Percentiles rank a stretch among this genome's conserved stretches.
These are phyloP conservation scores for Pollenia labialis DNA, from an alignment of 2,888 invertebrate genomes.

Conservation along the genomic window DNA sequence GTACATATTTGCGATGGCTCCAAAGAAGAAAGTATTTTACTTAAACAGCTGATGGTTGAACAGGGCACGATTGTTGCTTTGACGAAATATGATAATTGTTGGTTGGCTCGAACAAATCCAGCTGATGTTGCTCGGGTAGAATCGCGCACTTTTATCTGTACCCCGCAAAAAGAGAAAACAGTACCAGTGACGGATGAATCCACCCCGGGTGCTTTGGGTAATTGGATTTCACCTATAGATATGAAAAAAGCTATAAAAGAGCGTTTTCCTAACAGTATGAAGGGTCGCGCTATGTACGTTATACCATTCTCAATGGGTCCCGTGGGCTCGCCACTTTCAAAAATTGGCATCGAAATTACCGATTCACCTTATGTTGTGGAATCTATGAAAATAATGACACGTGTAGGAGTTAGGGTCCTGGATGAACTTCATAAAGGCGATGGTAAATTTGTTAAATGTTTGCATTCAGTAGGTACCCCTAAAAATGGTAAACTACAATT, in stretches of 20 bases:
- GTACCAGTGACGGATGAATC: conserved; percentile 91
- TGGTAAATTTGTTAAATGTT: conserved; percentile 90
- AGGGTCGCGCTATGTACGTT: conserved; percentile 98
- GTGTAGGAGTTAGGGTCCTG: conserved; percentile 89
- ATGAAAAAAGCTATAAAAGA: conserved; percentile 92
- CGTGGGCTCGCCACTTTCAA: conserved; percentile 95
- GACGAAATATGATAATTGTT: conserved; percentile 96
- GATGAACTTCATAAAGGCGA: conserved; percentile 85
- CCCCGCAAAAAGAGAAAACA: conserved; percentile 91
- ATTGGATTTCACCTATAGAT: conserved; percentile 94
- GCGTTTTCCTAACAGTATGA: conserved; percentile 95
- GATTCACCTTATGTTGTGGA: conserved; percentile 99
- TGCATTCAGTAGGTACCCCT: conserved; percentile 96
- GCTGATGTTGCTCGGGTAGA: conserved; percentile 99
- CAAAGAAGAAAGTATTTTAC: conserved; percentile 90
- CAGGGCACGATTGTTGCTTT: conserved; percentile 92
- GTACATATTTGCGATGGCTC: conserved; percentile 97
- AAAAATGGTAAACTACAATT: conserved; percentile 86
- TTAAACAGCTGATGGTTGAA: conserved; percentile 90
- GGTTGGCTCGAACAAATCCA: conserved; percentile 97
- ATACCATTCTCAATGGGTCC: conserved; percentile 99
- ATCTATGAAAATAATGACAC: conserved; percentile 98
- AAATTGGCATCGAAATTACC: conserved; percentile 98
- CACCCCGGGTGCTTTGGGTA: conserved; percentile 93
- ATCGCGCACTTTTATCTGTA: conserved; percentile 97